Percentiles rank a stretch among this genome's conserved stretches.
These are phyloP conservation scores for Parapsyche elsis DNA, from an alignment of 1,140 invertebrate genomes.

Conservation along the genomic window DNA sequence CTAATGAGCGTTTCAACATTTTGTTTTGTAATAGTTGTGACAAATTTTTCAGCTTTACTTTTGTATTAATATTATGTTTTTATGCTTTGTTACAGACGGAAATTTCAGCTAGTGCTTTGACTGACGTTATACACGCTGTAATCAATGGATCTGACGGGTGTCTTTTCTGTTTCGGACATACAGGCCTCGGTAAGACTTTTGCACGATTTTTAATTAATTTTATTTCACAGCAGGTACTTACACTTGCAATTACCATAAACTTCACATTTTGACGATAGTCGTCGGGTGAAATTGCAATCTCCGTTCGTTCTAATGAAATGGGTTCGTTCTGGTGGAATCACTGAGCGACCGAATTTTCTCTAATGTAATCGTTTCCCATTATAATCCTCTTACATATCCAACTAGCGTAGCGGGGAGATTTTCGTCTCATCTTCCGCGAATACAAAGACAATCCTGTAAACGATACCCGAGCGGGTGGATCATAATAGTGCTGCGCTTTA, in stretches of 20 bases:
- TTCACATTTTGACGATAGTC: background rate
- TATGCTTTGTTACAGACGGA: conserved; percentile 79
- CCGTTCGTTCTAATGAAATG: conserved; percentile 38
- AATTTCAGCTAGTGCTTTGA: conserved; percentile 87
- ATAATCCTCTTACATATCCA: conserved; percentile 54
- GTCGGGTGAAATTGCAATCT: conserved; percentile 24
- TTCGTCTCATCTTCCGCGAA: conserved; percentile 49
- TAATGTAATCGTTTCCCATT: conserved; percentile 56
- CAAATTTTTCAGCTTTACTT: too few relatives aligned
- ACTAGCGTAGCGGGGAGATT: conserved; percentile 50
- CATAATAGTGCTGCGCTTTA: conserved; percentile 53
- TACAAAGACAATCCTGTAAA: conserved; percentile 36
- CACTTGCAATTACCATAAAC: conserved; percentile 15
- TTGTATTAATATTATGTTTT: background rate
- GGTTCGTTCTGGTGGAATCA: conserved; percentile 22
- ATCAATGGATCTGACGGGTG: conserved; percentile 94
- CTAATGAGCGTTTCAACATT: too few relatives aligned
- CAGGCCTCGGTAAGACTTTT: conserved; percentile 84
- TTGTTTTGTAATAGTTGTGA: too few relatives aligned
- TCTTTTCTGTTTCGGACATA: conserved; percentile 92
- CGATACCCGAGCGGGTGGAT: conserved; percentile 37
- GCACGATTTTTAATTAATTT: too few relatives aligned
- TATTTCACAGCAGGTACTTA: too few relatives aligned
- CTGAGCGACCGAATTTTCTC: conserved; percentile 42
- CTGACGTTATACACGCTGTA: conserved; percentile 93